Conservation (phyloP, 2,797 vertebrate species). For the Ctenosaura bakeri region DNA sequence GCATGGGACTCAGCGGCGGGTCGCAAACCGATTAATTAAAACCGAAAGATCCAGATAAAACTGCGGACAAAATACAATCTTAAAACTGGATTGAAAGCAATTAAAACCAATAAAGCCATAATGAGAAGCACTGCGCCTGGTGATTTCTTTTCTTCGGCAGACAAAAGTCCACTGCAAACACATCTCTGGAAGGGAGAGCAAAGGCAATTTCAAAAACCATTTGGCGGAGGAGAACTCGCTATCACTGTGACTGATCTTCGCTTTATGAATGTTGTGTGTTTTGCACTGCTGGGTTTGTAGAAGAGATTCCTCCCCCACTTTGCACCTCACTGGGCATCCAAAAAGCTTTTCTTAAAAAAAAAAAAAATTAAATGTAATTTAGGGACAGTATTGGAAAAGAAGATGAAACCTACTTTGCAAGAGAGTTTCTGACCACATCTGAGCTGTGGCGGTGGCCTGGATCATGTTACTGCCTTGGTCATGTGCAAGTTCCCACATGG, state of each 20-base stretch:
- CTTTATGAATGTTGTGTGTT: not conserved
- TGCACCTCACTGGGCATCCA: not conserved
- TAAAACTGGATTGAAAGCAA: too few relatives aligned
- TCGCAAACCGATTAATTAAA: too few relatives aligned
- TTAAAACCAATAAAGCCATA: too few relatives aligned
- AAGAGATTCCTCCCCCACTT: not conserved
- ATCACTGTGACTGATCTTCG: not conserved
- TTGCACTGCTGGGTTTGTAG: not conserved
- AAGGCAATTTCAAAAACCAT: not conserved
- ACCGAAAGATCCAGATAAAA: too few relatives aligned
- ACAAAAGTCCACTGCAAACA: not conserved
- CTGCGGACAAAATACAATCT: too few relatives aligned
- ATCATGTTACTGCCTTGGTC: too few relatives aligned
- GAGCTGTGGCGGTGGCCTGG: too few relatives aligned
- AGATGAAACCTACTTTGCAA: too few relatives aligned
- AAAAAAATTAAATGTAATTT: not conserved
- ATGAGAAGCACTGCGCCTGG: too few relatives aligned
- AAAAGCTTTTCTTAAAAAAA: not conserved
- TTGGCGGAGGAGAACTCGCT: not conserved
- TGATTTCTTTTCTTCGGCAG: not conserved
- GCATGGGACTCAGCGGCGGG: too few relatives aligned
- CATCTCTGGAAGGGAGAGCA: not conserved
- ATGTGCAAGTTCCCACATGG: too few relatives aligned
- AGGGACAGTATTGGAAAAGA: not conserved
- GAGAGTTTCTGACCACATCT: too few relatives aligned